Percentiles rank a stretch among this genome's conserved stretches.
phyloP scores from a whole-genome alignment of 2,113 vertebrate genomes.

The Zapus hudsonius region DNA sequence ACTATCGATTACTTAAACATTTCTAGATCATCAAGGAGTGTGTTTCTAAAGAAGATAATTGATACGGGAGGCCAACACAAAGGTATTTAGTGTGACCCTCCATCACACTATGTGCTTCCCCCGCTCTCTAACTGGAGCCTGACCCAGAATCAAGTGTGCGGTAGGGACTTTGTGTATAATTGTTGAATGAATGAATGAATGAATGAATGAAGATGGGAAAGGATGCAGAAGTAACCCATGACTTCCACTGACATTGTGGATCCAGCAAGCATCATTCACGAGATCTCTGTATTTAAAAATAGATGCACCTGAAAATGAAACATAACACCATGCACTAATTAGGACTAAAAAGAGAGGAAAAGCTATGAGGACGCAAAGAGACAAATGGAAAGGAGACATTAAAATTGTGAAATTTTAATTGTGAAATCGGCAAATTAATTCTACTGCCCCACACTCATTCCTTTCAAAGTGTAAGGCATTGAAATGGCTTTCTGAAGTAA shows the following conservation, averaged over 20 bases:
- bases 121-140: not conserved
- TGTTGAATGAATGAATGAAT: not conserved
- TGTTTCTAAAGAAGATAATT: not conserved
- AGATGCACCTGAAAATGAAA: not conserved
- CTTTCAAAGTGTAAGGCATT: not conserved
- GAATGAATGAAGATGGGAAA: not conserved
- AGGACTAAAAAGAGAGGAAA: not conserved
- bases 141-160: not conserved
- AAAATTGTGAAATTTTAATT: conserved; percentile 2
- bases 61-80: not conserved
- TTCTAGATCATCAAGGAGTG: no score
- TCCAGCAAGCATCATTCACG: not conserved
- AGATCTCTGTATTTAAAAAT: not conserved
- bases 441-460: not conserved
- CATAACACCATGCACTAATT: not conserved
- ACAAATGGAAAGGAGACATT: not conserved
- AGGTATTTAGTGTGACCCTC: not conserved
- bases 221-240: not conserved
- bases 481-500: not conserved
- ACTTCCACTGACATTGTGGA: not conserved
- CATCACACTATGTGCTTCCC: not conserved
- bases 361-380: not conserved
- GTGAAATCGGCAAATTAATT: not conserved
- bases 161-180: not conserved
- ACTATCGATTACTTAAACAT: not conserved